These are phyloP conservation scores for Polyergus mexicanus DNA, from an alignment of 1,140 invertebrate species.

Conservation along the genomic window DNA sequence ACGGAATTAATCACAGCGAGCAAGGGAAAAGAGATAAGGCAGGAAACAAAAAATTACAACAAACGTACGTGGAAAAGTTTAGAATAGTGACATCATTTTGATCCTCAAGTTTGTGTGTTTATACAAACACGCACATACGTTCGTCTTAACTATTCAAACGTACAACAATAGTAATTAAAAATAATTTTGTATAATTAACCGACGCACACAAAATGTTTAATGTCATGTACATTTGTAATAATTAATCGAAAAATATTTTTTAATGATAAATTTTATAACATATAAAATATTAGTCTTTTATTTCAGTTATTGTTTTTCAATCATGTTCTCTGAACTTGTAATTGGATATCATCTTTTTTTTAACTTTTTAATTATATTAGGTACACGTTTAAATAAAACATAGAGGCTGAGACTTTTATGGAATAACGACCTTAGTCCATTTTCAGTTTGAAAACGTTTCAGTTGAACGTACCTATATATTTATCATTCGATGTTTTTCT, in stretches of 20 bases:
- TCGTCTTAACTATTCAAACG: background rate
- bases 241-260: background rate
- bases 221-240: background rate
- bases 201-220: background rate
- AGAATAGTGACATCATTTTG: constrained; percentile 75
- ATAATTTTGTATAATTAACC: background rate
- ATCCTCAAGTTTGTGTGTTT: background rate
- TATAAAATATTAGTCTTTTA: background rate
- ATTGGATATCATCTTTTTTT: background rate
- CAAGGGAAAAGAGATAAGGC: constrained; percentile 81
- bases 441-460: too few relatives aligned
- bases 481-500: too few relatives aligned
- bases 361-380: constrained; percentile 7
- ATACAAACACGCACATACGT: background rate
- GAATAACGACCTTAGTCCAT: too few relatives aligned
- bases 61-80: constrained; percentile 71
- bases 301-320: background rate
- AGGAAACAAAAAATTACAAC: constrained; percentile 66
- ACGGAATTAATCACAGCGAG: constrained; percentile 85
- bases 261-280: background rate
- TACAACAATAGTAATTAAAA: background rate
- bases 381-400: background rate
- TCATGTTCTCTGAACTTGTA: background rate
- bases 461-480: too few relatives aligned
- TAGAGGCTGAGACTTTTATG: too few relatives aligned